phyloP scores from a whole-genome alignment of 2,888 invertebrate genomes.

The Caenorhabditis wallacei region DNA sequence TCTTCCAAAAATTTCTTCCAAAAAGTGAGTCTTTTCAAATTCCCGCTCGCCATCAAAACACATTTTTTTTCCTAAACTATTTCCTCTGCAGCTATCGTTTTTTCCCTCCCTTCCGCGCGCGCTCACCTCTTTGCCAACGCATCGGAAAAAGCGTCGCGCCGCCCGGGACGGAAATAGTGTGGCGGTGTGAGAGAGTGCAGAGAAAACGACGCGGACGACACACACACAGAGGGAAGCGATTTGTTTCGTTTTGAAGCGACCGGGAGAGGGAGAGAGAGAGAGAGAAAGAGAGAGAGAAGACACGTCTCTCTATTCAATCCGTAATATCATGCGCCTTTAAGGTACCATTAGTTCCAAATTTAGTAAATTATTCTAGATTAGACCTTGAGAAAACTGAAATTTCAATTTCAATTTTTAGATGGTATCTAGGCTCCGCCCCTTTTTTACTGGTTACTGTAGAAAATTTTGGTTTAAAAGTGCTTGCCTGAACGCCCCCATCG shows the following conservation, averaged over 20 bases:
- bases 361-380: no score
- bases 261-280: no score
- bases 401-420: no score
- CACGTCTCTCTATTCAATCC: slow-evolving; percentile 6
- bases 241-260: slow-evolving; percentile 46
- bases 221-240: slow-evolving; percentile 17
- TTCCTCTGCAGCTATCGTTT: background rate
- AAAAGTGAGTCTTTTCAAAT: background rate
- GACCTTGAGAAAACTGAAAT: no score
- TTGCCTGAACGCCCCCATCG: no score
- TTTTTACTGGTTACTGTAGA: no score
- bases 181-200: slow-evolving; percentile 4
- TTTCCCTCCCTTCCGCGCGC: background rate
- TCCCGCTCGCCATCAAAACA: background rate
- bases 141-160: background rate
- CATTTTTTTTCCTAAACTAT: background rate
- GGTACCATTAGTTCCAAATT: no score
- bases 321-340: slow-evolving; percentile 13
- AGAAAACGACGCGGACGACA: slow-evolving; percentile 18
- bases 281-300: background rate
- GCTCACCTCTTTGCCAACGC: slow-evolving; percentile 1
- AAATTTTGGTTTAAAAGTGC: no score
- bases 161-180: slow-evolving; percentile 1
- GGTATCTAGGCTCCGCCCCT: no score
- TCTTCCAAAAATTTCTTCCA: no score